These are phyloP conservation scores for Torymus texanus DNA, from an alignment of 2,888 invertebrate genomes.

Conservation along the genomic window DNA sequence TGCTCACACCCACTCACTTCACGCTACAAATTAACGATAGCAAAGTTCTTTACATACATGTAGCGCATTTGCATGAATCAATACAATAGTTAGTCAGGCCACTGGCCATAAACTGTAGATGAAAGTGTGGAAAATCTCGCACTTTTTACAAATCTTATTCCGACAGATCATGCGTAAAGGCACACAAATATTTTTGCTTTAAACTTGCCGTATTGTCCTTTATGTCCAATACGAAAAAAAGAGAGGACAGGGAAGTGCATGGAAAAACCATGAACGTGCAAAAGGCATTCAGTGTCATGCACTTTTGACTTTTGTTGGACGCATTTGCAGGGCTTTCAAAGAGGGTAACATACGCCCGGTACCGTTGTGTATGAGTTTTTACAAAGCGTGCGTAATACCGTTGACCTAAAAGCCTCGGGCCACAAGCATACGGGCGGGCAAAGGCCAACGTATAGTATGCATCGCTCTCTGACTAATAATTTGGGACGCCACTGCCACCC, in stretches of 20 bases:
- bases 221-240: neutral
- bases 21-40: neutral
- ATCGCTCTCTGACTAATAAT: constrained; percentile 18
- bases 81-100: too few species aligned
- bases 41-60: neutral
- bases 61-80: too few species aligned
- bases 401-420: constrained; percentile 38
- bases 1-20: too few species aligned
- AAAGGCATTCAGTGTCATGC: constrained; percentile 29
- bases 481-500: neutral
- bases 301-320: constrained; percentile 25
- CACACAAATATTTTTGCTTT: neutral
- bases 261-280: neutral
- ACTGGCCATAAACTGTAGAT: too few species aligned
- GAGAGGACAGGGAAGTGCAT: neutral
- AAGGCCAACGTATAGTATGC: constrained; percentile 12
- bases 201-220: too few species aligned
- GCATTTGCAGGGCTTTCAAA: constrained; percentile 1
- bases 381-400: constrained; percentile 18
- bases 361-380: constrained; percentile 13
- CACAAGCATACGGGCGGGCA: neutral
- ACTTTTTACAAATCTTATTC: constrained; percentile 20
- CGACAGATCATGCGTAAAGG: too few species aligned
- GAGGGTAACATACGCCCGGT: neutral
- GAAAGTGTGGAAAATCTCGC: too few species aligned